Conservation (phyloP, 2,888 invertebrate species). For the Perdita meconis region DNA sequence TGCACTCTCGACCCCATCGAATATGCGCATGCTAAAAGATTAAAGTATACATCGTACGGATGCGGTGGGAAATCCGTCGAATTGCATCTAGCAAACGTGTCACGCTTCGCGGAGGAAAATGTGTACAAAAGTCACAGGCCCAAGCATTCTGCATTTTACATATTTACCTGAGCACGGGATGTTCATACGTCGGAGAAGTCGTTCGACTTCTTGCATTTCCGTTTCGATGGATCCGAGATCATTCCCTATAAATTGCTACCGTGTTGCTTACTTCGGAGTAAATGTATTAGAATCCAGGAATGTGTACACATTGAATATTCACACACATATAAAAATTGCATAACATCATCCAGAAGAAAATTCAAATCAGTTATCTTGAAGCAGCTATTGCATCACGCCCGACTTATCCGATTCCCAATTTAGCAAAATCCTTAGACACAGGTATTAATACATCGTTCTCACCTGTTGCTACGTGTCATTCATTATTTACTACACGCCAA, state of each 20-base stretch:
- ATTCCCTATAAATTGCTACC: slow-evolving; percentile 1
- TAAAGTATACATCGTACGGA: slow-evolving; percentile 34
- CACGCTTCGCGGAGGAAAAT: slow-evolving; percentile 45
- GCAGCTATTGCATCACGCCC: too few species aligned
- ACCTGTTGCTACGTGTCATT: too few species aligned
- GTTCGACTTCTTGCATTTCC: slow-evolving; percentile 27
- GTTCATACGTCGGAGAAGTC: slow-evolving; percentile 46
- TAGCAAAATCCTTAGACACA: too few species aligned
- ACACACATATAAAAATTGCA: too few species aligned
- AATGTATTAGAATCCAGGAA: too few species aligned
- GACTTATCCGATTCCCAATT: too few species aligned
- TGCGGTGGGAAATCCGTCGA: slow-evolving; percentile 5
- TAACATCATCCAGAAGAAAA: too few species aligned
- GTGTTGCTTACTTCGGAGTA: too few species aligned
- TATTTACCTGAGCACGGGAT: slow-evolving; percentile 48
- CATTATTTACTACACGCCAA: too few species aligned
- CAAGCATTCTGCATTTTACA: slow-evolving; percentile 30
- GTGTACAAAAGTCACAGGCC: slow-evolving; percentile 22
- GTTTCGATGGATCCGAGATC: slow-evolving; percentile 35
- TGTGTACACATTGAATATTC: too few species aligned
- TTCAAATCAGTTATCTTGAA: too few species aligned
- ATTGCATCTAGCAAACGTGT: slow-evolving; percentile 36
- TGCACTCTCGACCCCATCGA: slow-evolving; percentile 22
- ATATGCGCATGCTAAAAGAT: slow-evolving; percentile 51
- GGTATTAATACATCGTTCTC: too few species aligned